phyloP scores from a whole-genome alignment of 2,888 invertebrate species.

The Zygothrica quintamaculata region DNA sequence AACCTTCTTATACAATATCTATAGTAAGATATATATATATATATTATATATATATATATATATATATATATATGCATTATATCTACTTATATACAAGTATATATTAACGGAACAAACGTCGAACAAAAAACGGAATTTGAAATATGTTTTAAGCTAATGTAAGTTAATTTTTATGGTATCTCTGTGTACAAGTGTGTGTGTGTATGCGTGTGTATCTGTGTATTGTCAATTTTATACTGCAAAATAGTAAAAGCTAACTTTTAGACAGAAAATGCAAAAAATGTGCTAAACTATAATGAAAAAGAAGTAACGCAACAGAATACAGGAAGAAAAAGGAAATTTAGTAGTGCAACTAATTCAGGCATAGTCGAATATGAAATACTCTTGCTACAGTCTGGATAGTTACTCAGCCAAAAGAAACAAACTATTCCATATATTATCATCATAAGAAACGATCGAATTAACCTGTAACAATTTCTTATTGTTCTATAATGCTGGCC shows the following conservation, averaged over 20 bases:
- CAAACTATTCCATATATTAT: no score
- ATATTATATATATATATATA: background rate
- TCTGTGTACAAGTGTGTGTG: no score
- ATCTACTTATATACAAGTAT: background rate
- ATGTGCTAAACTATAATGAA: constrained; percentile 27
- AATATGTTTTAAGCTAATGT: constrained; percentile 51
- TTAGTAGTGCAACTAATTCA: no score
- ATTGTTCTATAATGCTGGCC: no score
- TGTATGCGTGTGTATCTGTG: constrained; percentile 32
- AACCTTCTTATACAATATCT: no score
- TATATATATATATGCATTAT: background rate
- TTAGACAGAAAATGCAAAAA: constrained; percentile 55
- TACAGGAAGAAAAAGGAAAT: no score
- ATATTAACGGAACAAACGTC: background rate
- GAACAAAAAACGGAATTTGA: constrained; percentile 46
- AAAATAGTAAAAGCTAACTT: constrained; percentile 31
- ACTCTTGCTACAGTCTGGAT: no score
- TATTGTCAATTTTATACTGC: constrained; percentile 66
- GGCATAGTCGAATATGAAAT: background rate
- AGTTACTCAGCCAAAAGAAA: no score
- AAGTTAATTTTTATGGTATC: constrained; percentile 19
- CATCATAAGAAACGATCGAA: no score
- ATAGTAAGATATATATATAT: constrained; percentile 1
- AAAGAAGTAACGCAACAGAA: constrained; percentile 5
- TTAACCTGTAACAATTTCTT: no score